Evolutionary conservation across 2,113 vertebrate species (phyloP).

Genomic region (Empidonax alnorum): DNA sequence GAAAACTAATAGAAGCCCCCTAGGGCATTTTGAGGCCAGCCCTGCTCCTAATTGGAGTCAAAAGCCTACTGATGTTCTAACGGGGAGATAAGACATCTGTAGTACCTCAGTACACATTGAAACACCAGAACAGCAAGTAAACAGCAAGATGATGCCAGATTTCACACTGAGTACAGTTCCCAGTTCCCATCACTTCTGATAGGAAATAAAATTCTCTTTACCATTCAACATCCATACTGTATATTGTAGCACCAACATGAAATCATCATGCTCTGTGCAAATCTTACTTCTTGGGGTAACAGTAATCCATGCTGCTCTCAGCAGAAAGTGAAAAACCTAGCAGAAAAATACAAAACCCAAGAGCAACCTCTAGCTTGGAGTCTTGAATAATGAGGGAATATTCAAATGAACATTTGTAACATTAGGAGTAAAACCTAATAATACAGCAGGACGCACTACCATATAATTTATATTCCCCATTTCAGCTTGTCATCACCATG

Average conservation of each 20-base stretch:
- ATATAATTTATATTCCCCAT: background rate
- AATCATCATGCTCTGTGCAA: background rate
- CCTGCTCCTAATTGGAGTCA: background rate
- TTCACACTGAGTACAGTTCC: background rate
- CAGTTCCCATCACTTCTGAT: background rate
- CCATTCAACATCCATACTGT: background rate
- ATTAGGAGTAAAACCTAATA: background rate
- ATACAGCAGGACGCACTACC: background rate
- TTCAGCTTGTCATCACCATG: background rate
- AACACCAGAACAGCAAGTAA: background rate
- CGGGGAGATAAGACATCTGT: background rate
- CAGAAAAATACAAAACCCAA: background rate
- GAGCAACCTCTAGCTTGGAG: background rate
- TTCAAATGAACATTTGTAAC: background rate
- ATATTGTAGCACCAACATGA: background rate
- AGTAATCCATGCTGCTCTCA: background rate
- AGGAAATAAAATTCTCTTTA: background rate
- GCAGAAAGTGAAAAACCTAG: background rate
- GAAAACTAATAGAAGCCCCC: background rate
- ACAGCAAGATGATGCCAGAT: background rate
- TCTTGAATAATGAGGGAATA: slow-evolving; percentile 9
- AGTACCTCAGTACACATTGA: background rate
- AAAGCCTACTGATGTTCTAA: background rate
- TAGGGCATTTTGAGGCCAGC: background rate
- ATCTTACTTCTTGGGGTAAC: background rate